These are phyloP conservation scores for Stenchaetothrips biformis DNA, from an alignment of 2,888 invertebrate species.

Conservation along the genomic window DNA sequence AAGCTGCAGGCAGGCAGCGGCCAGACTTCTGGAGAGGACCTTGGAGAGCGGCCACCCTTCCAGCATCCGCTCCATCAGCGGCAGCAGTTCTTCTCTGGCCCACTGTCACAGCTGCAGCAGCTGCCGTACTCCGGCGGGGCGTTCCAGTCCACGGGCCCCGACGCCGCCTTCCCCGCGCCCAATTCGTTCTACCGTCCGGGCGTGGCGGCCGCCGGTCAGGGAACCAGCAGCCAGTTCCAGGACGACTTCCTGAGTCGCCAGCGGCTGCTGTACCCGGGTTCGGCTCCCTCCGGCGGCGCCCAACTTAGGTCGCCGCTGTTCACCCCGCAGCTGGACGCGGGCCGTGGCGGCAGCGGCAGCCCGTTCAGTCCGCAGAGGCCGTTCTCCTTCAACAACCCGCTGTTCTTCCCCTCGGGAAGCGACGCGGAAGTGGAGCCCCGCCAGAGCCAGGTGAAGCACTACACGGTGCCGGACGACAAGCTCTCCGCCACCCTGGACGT, in stretches of 20 bases:
- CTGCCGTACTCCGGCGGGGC: not conserved
- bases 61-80: not conserved
- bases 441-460: not conserved
- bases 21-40: not conserved
- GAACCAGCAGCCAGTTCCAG: not conserved
- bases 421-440: not conserved
- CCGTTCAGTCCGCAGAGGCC: not conserved
- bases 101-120: not conserved
- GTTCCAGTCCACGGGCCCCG: not conserved
- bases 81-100: not conserved
- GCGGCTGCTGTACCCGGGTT: constrained; percentile 4
- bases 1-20: not conserved
- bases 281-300: not conserved
- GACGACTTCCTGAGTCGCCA: constrained; percentile 4
- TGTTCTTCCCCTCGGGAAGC: not conserved
- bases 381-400: constrained; percentile 8
- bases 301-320: not conserved
- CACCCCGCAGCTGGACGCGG: not conserved
- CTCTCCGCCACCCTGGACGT: not conserved
- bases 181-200: not conserved
- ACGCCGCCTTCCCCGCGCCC: not conserved
- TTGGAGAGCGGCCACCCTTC: not conserved
- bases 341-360: not conserved
- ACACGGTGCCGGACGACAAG: not conserved
- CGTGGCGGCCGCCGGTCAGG: not conserved